Conservation (phyloP, 2,113 vertebrate species). For the Urocynchramus pylzowi region DNA sequence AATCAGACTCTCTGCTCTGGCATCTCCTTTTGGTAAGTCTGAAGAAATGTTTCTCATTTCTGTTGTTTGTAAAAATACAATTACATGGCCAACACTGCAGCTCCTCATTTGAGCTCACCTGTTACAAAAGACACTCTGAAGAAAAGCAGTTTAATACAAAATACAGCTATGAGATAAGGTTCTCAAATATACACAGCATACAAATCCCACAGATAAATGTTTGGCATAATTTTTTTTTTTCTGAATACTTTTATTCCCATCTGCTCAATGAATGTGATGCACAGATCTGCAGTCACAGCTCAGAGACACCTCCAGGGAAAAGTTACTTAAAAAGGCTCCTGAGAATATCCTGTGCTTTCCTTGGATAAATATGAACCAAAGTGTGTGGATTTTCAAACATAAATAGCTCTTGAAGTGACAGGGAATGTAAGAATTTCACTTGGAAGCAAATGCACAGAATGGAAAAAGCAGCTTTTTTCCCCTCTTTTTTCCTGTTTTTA, state of each 20-base stretch:
- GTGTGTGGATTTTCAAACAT: not conserved
- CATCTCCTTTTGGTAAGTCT: not conserved
- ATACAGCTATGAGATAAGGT: not conserved
- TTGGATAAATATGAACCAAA: not conserved
- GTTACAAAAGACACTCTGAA: not conserved
- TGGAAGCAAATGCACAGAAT: not conserved
- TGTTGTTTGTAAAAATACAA: not conserved
- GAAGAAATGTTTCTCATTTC: not conserved
- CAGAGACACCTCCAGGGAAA: not conserved
- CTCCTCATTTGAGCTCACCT: not conserved
- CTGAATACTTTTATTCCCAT: not conserved
- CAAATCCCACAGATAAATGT: not conserved
- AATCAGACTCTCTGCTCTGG: not conserved
- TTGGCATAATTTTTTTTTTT: not conserved
- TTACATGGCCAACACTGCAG: accelerated
- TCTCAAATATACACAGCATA: not conserved
- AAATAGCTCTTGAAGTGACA: not conserved
- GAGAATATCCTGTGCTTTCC: not conserved
- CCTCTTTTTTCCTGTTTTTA: not conserved
- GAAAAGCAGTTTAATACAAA: not conserved
- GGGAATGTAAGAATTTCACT: not conserved
- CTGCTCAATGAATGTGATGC: not conserved
- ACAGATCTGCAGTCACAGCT: not conserved
- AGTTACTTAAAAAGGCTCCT: not conserved
- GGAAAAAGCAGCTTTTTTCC: not conserved